Evolutionary conservation across 1,140 invertebrate species (phyloP).

Genomic region (Lucilia sericata): DNA sequence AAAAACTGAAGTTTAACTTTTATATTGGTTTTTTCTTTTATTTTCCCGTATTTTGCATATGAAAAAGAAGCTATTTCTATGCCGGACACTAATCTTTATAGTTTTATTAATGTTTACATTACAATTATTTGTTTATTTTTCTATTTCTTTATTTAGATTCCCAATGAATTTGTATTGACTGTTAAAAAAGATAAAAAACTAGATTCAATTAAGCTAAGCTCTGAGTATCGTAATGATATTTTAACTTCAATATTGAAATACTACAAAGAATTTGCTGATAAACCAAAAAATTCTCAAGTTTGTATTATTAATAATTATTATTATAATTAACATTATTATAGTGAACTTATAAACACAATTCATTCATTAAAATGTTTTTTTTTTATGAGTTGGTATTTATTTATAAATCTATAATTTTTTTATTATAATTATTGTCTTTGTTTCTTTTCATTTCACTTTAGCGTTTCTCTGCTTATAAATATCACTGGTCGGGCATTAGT

Average conservation of each 20-base stretch:
- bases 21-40: no score
- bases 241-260: conserved; percentile 91
- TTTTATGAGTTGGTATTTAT: not conserved
- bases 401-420: not conserved
- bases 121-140: not conserved
- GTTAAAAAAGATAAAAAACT: conserved; percentile 91
- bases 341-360: not conserved
- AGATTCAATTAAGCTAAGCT: conserved; percentile 97
- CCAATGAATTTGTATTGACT: conserved; percentile 85
- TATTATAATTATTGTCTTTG: not conserved
- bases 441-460: conserved; percentile 64
- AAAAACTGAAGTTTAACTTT: no score
- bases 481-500: conserved; percentile 94
- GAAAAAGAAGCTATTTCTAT: no score
- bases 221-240: conserved; percentile 92
- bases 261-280: conserved; percentile 82
- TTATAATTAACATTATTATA: not conserved
- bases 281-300: conserved; percentile 80
- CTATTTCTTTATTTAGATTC: conserved; percentile 62
- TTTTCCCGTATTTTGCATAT: no score
- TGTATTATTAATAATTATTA: conserved; percentile 53
- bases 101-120: no score
- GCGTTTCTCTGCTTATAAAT: conserved; percentile 92
- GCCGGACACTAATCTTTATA: no score
- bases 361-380: no score